Conservation (phyloP, 2,797 vertebrate genomes). For the Poliocrania exsul region DNA sequence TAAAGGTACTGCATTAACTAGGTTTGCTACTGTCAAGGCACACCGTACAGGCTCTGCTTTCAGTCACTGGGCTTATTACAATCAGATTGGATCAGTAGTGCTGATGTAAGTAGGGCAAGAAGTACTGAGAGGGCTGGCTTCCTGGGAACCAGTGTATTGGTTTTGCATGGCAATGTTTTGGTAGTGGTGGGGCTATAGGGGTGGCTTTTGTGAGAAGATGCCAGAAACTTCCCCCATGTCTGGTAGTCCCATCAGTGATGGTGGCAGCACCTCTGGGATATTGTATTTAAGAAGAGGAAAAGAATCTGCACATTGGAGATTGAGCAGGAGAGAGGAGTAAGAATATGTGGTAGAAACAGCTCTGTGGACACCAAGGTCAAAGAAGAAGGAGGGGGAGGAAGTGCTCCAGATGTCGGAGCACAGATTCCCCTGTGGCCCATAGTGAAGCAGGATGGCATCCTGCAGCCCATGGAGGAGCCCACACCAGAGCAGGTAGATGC, state of each 20-base stretch:
- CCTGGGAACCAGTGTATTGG: neutral
- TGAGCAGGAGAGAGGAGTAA: neutral
- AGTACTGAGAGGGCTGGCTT: neutral
- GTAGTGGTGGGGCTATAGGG: neutral
- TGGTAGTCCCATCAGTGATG: fast-evolving
- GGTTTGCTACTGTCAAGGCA: neutral
- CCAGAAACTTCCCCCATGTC: neutral
- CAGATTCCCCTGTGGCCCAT: neutral
- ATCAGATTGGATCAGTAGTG: fast-evolving
- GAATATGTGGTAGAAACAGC: neutral
- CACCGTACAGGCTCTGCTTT: neutral
- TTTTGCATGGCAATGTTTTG: neutral
- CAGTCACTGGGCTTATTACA: neutral
- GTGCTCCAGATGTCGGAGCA: neutral
- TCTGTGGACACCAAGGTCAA: too few species aligned
- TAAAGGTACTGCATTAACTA: neutral
- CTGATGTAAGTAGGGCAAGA: neutral
- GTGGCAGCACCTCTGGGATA: neutral
- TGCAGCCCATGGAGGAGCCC: too few species aligned
- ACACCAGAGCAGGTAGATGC: neutral
- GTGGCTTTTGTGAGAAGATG: neutral
- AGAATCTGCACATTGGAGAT: neutral
- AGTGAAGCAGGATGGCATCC: neutral
- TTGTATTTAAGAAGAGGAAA: fast-evolving
- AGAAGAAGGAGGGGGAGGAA: neutral